A percentile compares a stretch with the other conserved stretches of the same genome.
phyloP scores from a whole-genome alignment of 2,888 invertebrate genomes.

The Cyaniris semiargus region DNA sequence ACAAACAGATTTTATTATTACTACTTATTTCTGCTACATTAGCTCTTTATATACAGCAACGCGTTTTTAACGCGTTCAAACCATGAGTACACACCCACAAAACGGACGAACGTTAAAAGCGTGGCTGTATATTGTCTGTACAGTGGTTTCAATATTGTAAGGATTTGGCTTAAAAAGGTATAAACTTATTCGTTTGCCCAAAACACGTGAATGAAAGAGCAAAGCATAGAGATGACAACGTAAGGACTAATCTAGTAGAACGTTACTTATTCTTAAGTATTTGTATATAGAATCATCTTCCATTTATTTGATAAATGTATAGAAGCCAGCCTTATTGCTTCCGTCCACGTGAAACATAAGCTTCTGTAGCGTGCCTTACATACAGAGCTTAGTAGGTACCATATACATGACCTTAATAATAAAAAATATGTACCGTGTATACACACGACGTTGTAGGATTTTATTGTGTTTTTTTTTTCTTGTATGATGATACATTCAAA shows the following conservation, averaged over 20 bases:
- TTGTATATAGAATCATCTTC: conserved; percentile 29
- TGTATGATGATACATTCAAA: too few relatives aligned
- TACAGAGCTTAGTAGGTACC: conserved; percentile 32
- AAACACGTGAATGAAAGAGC: not conserved
- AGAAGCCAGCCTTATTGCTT: conserved; percentile 34
- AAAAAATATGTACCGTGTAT: not conserved
- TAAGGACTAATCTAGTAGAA: not conserved
- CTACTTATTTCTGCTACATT: conserved; percentile 14
- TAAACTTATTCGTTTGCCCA: too few relatives aligned
- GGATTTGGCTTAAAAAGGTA: too few relatives aligned
- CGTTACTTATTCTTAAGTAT: conserved; percentile 18
- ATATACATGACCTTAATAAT: not conserved
- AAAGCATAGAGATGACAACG: not conserved
- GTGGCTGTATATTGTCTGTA: too few relatives aligned
- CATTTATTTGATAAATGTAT: conserved; percentile 23
- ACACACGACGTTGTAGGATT: not conserved
- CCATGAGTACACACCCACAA: too few relatives aligned
- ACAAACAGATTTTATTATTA: conserved; percentile 9
- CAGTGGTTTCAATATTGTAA: too few relatives aligned
- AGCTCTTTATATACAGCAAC: not conserved
- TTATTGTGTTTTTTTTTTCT: too few relatives aligned
- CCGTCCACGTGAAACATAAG: conserved; percentile 30
- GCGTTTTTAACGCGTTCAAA: too few relatives aligned
- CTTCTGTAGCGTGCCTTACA: conserved; percentile 23
- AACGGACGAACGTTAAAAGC: too few relatives aligned